phyloP scores from a whole-genome alignment of 2,113 vertebrate species.

The Pao palembangensis region DNA sequence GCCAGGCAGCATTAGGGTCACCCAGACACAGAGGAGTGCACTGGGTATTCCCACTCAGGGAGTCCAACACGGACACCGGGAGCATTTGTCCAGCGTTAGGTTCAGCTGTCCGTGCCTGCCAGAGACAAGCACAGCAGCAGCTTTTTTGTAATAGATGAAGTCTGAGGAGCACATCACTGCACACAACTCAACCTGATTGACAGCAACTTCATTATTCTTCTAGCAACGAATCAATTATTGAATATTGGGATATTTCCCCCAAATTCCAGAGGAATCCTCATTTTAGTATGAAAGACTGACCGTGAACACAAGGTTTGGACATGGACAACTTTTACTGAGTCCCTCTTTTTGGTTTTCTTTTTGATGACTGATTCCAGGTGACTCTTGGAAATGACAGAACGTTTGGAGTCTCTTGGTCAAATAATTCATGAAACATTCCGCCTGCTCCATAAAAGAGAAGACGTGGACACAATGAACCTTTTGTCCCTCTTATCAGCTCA shows the following conservation, averaged over 20 bases:
- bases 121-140: slow-evolving; percentile 13
- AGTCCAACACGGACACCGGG: slow-evolving; percentile 80
- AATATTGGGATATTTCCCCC: slow-evolving; percentile 8
- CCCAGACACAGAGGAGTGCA: slow-evolving; percentile 70
- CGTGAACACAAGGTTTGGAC: slow-evolving; percentile 25
- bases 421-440: slow-evolving; percentile 31
- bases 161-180: slow-evolving; percentile 40
- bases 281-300: slow-evolving; percentile 47
- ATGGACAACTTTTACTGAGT: slow-evolving; percentile 59
- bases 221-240: slow-evolving; percentile 19
- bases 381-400: slow-evolving; percentile 53
- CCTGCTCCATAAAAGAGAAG: slow-evolving; percentile 38
- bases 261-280: slow-evolving; percentile 51
- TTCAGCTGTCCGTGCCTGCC: slow-evolving; percentile 40
- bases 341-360: no score
- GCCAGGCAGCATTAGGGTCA: slow-evolving; percentile 86
- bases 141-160: slow-evolving; percentile 24
- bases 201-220: slow-evolving; percentile 56
- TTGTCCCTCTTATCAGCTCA: slow-evolving; percentile 55
- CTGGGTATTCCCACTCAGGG: slow-evolving; percentile 76
- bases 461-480: slow-evolving; percentile 50
- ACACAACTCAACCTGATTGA: slow-evolving; percentile 50
- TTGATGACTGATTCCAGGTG: slow-evolving; percentile 54
- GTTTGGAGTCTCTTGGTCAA: slow-evolving; percentile 43
- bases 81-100: slow-evolving; percentile 70